These are phyloP conservation scores for Ecliptopera silaceata DNA, from an alignment of 2,888 invertebrate species.

Conservation along the genomic window DNA sequence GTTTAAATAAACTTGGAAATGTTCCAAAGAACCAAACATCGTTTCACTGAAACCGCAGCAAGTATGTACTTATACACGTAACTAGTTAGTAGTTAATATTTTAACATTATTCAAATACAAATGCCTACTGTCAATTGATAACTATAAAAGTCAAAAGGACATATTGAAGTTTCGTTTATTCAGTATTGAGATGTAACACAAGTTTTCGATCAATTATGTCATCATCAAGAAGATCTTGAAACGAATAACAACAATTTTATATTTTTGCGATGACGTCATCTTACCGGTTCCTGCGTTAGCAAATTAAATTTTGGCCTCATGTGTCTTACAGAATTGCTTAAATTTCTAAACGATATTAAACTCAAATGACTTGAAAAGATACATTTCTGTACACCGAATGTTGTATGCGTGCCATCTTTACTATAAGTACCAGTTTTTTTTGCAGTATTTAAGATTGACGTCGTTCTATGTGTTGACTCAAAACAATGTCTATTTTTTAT, in stretches of 20 bases:
- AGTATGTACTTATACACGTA: neutral
- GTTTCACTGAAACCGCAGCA: neutral
- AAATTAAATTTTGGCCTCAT: neutral
- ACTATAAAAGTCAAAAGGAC: too few species aligned
- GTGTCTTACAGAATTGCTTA: constrained; percentile 3
- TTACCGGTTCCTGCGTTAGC: constrained; percentile 23
- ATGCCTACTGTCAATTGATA: too few species aligned
- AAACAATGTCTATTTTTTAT: constrained; percentile 11
- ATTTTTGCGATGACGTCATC: constrained; percentile 30
- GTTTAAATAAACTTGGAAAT: constrained; percentile 39
- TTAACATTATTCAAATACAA: too few species aligned
- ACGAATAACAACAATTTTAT: constrained; percentile 11
- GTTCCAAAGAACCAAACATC: constrained; percentile 23
- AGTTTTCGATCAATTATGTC: constrained; percentile 14
- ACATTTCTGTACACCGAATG: neutral
- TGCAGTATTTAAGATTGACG: neutral
- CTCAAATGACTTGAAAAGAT: neutral
- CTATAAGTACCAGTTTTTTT: neutral
- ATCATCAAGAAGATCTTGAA: constrained; percentile 4
- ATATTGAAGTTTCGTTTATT: too few species aligned
- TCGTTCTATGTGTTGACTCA: neutral
- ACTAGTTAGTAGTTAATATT: too few species aligned
- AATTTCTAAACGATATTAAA: neutral
- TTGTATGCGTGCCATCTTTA: too few species aligned
- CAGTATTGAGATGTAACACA: too few species aligned